Conservation (phyloP, 92 coral and sea anemone species). For the Palythoa grandiflora region DNA sequence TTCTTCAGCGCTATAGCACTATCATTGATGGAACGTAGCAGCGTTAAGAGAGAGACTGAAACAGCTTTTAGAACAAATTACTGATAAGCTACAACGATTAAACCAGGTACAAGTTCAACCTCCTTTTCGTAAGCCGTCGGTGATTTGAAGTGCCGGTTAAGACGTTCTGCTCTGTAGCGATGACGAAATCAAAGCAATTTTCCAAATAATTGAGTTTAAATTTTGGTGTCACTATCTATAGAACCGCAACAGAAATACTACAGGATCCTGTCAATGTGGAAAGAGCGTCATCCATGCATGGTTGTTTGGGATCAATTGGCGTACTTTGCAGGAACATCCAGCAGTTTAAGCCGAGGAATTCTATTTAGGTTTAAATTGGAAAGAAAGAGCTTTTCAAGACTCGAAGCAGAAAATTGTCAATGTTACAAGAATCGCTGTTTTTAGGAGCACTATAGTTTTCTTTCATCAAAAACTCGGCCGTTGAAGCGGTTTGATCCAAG, state of each 20-base stretch:
- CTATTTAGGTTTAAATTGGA: background rate
- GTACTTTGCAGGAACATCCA: too few relatives aligned
- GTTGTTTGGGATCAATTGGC: too few relatives aligned
- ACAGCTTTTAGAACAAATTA: too few relatives aligned
- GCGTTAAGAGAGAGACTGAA: background rate
- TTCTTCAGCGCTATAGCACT: slow-evolving; percentile 37
- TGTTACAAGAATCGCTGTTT: background rate
- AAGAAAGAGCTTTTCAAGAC: background rate
- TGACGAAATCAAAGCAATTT: slow-evolving; percentile 15
- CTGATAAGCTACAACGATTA: too few relatives aligned
- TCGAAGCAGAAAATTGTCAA: background rate
- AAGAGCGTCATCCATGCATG: too few relatives aligned
- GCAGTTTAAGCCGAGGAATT: background rate
- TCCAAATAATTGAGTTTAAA: slow-evolving; percentile 3
- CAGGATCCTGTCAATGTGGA: too few relatives aligned
- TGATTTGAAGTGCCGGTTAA: slow-evolving; percentile 44
- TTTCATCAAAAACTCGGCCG: background rate
- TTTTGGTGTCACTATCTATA: too few relatives aligned
- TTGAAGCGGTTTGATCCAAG: too few relatives aligned
- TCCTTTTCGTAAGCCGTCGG: slow-evolving; percentile 34
- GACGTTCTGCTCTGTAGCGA: slow-evolving; percentile 49
- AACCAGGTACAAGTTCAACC: too few relatives aligned
- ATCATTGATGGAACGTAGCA: slow-evolving; percentile 51
- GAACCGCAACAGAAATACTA: too few relatives aligned
- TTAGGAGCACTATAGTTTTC: background rate